phyloP scores from a whole-genome alignment of 2,797 vertebrate genomes.

The Macropodus opercularis region DNA sequence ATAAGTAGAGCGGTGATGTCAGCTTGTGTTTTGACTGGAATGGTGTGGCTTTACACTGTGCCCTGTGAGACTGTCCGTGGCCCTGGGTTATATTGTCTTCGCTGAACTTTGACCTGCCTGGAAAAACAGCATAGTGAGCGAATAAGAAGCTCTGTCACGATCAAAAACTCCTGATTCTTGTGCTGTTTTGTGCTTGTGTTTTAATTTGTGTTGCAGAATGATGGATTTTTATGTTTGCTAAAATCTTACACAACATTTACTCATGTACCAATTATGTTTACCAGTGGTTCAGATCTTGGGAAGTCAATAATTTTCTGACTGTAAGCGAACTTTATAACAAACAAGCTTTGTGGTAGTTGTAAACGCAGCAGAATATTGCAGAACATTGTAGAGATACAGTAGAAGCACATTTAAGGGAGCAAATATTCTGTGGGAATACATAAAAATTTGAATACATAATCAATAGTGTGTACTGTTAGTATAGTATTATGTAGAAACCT shows the following conservation, averaged over 20 bases:
- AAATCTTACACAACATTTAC: not conserved
- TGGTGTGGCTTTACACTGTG: not conserved
- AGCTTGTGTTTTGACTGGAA: conserved; percentile 10
- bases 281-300: too few species aligned
- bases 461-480: conserved; percentile 1
- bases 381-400: too few species aligned
- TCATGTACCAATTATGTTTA: not conserved
- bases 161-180: not conserved
- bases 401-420: too few species aligned
- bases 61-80: not conserved
- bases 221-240: not conserved
- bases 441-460: not conserved
- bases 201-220: not conserved
- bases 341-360: not conserved
- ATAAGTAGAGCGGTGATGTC: conserved; percentile 20
- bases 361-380: too few species aligned
- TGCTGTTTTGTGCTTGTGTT: not conserved
- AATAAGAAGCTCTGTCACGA: not conserved
- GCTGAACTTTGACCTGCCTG: conserved; percentile 13
- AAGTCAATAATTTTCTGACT: too few species aligned
- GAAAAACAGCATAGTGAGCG: not conserved
- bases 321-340: not conserved
- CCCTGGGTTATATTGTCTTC: conserved; percentile 8
- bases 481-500: not conserved
- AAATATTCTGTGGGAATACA: too few species aligned